A percentile compares a stretch with the other conserved stretches of the same genome.
These are phyloP conservation scores for Papilio machaon DNA, from an alignment of 1,140 invertebrate species.

Conservation along the genomic window DNA sequence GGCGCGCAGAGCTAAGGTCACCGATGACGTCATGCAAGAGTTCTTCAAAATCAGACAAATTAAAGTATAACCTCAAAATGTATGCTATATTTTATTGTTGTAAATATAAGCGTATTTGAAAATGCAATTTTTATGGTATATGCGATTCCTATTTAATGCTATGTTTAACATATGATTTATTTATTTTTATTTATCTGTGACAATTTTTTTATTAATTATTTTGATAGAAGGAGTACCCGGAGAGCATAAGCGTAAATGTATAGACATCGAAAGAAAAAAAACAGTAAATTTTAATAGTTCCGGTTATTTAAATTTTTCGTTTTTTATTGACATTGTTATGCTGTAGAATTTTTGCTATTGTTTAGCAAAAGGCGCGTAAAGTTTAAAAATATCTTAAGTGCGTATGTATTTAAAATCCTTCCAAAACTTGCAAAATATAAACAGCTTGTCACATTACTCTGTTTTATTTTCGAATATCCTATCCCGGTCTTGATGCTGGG, in stretches of 20 bases:
- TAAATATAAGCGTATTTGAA: slow-evolving; percentile 37
- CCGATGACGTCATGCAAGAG: slow-evolving; percentile 91
- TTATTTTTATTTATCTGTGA: no score
- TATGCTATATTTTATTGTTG: slow-evolving; percentile 2
- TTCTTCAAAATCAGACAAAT: slow-evolving; percentile 94
- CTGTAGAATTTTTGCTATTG: not conserved
- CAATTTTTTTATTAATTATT: no score
- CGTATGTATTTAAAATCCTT: not conserved
- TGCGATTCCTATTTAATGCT: not conserved
- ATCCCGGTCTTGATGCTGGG: no score
- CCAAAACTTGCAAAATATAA: not conserved
- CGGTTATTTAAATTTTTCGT: not conserved
- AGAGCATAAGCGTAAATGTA: not conserved
- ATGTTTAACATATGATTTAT: not conserved
- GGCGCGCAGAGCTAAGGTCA: slow-evolving; percentile 89
- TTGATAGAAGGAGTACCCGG: no score
- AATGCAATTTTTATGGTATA: not conserved
- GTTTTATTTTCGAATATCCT: not conserved
- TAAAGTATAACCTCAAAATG: slow-evolving; percentile 77
- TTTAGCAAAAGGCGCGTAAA: not conserved
- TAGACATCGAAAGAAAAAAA: not conserved
- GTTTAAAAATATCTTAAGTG: not conserved
- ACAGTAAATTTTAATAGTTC: not conserved
- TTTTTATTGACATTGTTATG: not conserved
- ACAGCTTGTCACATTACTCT: not conserved